These are phyloP conservation scores for Trochalopteron elliotii DNA, from an alignment of 2,113 vertebrate species.

Conservation along the genomic window DNA sequence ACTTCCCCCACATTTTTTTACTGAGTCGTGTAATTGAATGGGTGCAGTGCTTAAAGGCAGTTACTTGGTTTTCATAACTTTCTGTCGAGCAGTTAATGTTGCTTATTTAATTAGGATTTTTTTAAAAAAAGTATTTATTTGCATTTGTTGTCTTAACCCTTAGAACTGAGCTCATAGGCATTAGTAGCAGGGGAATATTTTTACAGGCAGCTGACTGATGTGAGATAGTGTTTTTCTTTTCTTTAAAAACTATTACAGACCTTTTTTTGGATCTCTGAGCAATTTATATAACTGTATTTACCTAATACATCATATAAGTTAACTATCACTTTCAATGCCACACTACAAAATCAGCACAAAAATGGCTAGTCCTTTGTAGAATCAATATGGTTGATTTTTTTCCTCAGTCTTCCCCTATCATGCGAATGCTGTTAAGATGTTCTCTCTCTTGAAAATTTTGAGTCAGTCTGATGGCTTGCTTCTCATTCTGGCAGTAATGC, in stretches of 20 bases:
- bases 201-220: neutral
- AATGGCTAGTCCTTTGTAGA: neutral
- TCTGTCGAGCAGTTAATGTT: neutral
- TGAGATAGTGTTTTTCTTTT: neutral
- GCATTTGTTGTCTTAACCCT: neutral
- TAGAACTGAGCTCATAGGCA: neutral
- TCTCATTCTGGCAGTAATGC: neutral
- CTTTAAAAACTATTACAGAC: neutral
- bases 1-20: neutral
- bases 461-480: neutral
- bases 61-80: neutral
- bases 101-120: neutral
- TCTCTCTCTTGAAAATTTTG: neutral
- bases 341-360: neutral
- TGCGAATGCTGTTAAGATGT: neutral
- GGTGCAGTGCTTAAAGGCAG: neutral
- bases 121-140: neutral
- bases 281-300: neutral
- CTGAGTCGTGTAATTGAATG: neutral
- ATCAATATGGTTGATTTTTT: neutral
- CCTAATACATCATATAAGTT: neutral
- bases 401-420: neutral
- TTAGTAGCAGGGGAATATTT: neutral
- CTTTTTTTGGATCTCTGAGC: neutral
- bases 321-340: neutral